Percentiles rank a stretch among this genome's conserved stretches.
Conservation (phyloP, 2,113 vertebrate genomes). For the Ifrita kowaldi region DNA sequence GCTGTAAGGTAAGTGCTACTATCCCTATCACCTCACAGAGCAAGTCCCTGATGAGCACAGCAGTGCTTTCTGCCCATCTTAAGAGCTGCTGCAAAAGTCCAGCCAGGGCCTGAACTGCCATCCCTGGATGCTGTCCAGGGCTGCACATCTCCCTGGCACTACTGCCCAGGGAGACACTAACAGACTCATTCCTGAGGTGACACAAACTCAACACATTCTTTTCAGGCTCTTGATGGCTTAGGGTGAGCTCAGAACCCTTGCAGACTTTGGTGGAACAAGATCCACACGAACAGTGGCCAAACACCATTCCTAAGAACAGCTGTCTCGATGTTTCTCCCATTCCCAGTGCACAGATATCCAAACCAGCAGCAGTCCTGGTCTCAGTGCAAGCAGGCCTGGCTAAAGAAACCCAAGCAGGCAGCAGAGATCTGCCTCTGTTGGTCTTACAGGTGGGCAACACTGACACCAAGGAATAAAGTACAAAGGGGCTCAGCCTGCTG, state of each 20-base stretch:
- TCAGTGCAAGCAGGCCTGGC: background rate
- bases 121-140: background rate
- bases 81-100: background rate
- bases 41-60: background rate
- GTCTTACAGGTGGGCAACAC: background rate
- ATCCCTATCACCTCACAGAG: background rate
- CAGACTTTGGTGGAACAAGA: background rate
- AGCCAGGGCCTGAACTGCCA: background rate
- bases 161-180: background rate
- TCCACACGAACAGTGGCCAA: background rate
- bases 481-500: background rate
- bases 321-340: background rate
- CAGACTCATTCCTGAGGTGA: background rate
- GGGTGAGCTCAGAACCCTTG: background rate
- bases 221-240: background rate
- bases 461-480: fast-evolving
- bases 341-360: background rate
- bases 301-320: background rate
- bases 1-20: background rate
- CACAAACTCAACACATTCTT: background rate
- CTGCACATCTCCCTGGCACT: background rate
- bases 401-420: background rate
- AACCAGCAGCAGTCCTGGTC: background rate
- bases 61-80: background rate
- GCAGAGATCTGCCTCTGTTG: background rate